phyloP scores from a whole-genome alignment of 2,113 vertebrate species.

The Microcebus murinus region DNA sequence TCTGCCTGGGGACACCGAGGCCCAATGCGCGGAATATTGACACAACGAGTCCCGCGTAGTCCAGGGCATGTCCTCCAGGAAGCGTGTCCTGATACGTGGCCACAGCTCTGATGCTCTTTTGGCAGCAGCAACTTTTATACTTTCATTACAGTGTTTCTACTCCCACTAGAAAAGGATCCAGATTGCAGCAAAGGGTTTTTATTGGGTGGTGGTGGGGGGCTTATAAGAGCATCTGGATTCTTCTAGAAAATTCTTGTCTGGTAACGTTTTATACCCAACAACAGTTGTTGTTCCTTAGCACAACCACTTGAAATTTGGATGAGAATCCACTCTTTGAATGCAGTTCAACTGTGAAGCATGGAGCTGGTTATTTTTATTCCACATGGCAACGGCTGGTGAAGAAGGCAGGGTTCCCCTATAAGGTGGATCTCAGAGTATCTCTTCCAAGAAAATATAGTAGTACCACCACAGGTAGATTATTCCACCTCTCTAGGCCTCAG shows the following conservation, averaged over 20 bases:
- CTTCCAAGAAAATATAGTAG: neutral
- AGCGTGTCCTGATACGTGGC: neutral
- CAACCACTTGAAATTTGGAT: neutral
- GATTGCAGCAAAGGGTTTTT: neutral
- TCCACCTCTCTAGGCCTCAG: neutral
- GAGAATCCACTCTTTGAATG: neutral
- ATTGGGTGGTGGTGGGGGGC: neutral
- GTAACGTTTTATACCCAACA: neutral
- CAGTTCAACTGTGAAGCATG: neutral
- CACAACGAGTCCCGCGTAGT: neutral
- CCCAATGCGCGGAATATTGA: neutral
- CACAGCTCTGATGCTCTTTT: neutral
- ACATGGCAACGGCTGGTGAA: neutral
- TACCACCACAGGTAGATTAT: neutral
- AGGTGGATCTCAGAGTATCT: neutral
- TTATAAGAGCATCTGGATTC: neutral
- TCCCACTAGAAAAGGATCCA: neutral
- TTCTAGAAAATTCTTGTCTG: neutral
- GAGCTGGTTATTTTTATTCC: neutral
- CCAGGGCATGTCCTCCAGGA: fast-evolving
- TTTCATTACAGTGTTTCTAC: neutral
- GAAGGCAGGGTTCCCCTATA: neutral
- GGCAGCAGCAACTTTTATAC: neutral
- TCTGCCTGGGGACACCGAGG: neutral
- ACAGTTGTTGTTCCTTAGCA: neutral